phyloP scores from a whole-genome alignment of 1,140 invertebrate genomes.

The Zaprionus africanus region DNA sequence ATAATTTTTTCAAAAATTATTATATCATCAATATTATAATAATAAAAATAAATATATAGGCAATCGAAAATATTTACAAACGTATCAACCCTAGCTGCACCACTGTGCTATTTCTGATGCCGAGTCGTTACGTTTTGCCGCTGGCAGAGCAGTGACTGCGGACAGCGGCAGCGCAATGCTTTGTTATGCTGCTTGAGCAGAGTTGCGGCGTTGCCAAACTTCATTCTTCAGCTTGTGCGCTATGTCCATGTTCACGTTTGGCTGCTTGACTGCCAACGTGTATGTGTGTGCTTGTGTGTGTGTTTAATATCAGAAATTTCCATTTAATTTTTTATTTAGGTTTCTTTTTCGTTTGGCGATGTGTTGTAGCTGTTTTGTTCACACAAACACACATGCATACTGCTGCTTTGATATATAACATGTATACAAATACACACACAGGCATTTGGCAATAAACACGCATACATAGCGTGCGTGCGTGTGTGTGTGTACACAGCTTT shows the following conservation, averaged over 20 bases:
- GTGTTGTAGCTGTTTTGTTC: constrained; percentile 48
- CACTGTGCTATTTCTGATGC: constrained; percentile 30
- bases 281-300: constrained; percentile 37
- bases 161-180: constrained; percentile 42
- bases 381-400: constrained; percentile 3
- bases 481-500: constrained; percentile 15
- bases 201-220: constrained; percentile 66
- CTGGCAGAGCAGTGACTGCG: constrained; percentile 49
- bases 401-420: not conserved
- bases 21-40: too few relatives aligned
- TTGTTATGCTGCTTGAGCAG: constrained; percentile 51
- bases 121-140: constrained; percentile 58
- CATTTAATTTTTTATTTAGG: constrained; percentile 82
- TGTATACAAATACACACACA: not conserved
- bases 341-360: constrained; percentile 71
- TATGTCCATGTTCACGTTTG: constrained; percentile 51
- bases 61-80: too few relatives aligned
- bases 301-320: constrained; percentile 81
- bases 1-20: too few relatives aligned
- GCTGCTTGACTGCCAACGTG: constrained; percentile 32
- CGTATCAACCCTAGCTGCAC: not conserved
- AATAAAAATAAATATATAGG: too few relatives aligned
- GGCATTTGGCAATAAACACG: not conserved
- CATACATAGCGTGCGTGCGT: not conserved
- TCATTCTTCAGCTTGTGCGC: constrained; percentile 43